phyloP scores from a whole-genome alignment of 2,888 invertebrate genomes.

The Alloplasta piceator region DNA sequence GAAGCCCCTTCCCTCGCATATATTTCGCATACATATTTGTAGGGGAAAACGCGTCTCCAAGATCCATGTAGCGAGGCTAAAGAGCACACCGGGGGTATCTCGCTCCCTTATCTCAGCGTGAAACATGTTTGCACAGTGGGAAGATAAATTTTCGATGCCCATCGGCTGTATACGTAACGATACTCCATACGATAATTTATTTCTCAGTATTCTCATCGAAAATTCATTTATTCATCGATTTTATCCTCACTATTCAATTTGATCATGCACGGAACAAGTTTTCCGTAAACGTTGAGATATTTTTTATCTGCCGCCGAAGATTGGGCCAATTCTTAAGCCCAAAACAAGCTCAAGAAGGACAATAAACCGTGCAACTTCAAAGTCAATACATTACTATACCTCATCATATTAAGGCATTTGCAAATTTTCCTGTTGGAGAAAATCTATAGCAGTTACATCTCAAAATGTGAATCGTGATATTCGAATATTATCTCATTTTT shows the following conservation, averaged over 20 bases:
- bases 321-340: background rate
- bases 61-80: background rate
- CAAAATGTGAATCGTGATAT: background rate
- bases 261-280: background rate
- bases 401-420: background rate
- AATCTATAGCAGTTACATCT: background rate
- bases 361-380: background rate
- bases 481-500: background rate
- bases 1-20: conserved; percentile 19
- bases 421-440: background rate
- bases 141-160: conserved; percentile 3
- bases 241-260: conserved; percentile 7
- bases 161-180: background rate
- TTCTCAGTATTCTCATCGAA: conserved; percentile 11
- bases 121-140: conserved; percentile 33
- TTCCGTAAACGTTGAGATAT: background rate
- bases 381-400: background rate
- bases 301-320: background rate
- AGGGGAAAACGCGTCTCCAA: background rate
- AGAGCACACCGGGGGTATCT: background rate
- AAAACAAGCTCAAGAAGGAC: background rate
- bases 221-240: conserved; percentile 41
- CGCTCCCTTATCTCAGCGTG: conserved; percentile 9
- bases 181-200: conserved; percentile 13
- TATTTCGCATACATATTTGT: conserved; percentile 24